These are phyloP conservation scores for Drosophila obscura DNA, from an alignment of 1,140 invertebrate genomes.

Conservation along the genomic window DNA sequence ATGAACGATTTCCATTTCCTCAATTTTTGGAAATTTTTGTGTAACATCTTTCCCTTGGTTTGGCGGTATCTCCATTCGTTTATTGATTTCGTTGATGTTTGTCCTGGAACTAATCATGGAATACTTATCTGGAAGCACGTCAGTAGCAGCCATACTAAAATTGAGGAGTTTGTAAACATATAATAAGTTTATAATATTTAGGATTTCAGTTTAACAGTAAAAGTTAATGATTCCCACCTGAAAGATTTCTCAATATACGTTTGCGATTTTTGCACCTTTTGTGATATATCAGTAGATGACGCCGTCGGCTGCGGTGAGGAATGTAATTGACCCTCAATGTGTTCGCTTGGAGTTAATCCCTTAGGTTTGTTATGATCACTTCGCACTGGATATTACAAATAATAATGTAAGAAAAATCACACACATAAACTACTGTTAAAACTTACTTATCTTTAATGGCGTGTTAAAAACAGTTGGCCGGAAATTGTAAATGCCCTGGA, in stretches of 20 bases:
- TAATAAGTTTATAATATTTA: not conserved
- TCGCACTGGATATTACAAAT: not conserved
- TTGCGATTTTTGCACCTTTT: slow-evolving; percentile 13
- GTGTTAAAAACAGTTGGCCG: slow-evolving; percentile 79
- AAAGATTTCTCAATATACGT: slow-evolving; percentile 20
- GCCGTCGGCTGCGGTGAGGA: slow-evolving; percentile 6
- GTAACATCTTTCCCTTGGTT: not conserved
- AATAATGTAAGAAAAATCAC: not conserved
- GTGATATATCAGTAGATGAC: slow-evolving; percentile 27
- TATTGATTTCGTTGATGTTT: not conserved
- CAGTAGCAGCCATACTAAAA: slow-evolving; percentile 9
- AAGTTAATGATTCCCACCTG: slow-evolving; percentile 24
- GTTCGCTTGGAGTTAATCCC: not conserved
- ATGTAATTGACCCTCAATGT: slow-evolving; percentile 19
- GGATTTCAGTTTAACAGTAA: not conserved
- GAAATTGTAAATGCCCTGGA: slow-evolving; percentile 79
- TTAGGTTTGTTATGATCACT: not conserved
- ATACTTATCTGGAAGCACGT: not conserved
- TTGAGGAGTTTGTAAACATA: not conserved
- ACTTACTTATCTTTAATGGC: slow-evolving; percentile 53
- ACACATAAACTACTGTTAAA: not conserved
- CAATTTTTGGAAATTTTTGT: not conserved
- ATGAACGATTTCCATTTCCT: not conserved
- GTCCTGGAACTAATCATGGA: not conserved
- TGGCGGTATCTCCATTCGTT: not conserved